phyloP scores from a whole-genome alignment of 2,113 vertebrate genomes.

The Tor tambroides region DNA sequence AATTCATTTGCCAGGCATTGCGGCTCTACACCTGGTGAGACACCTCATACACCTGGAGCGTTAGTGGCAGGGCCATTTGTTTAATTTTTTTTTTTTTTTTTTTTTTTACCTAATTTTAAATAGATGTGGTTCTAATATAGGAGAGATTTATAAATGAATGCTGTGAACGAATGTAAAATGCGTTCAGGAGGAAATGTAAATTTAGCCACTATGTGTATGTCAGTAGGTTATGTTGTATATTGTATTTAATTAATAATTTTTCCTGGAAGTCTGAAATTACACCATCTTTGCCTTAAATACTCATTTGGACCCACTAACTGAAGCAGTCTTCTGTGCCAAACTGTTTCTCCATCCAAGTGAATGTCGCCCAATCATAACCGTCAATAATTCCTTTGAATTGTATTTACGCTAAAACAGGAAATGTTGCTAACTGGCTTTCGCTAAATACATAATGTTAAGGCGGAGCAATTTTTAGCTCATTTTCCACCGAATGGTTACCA shows the following conservation, averaged over 20 bases:
- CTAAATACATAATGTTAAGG: constrained; percentile 68
- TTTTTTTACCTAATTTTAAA: no score
- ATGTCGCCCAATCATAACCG: constrained; percentile 64
- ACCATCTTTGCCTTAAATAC: constrained; percentile 32
- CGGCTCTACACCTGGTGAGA: neutral
- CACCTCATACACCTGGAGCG: no score
- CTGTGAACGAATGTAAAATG: neutral
- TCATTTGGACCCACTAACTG: constrained; percentile 52
- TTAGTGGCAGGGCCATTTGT: no score
- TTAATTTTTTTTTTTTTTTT: no score
- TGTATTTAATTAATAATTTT: neutral
- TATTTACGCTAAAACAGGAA: constrained; percentile 61
- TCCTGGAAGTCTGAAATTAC: constrained; percentile 29
- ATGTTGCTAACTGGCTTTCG: constrained; percentile 63
- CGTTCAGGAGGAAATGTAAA: neutral
- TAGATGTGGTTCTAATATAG: neutral
- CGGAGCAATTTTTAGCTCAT: constrained; percentile 70
- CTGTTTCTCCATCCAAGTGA: constrained; percentile 68
- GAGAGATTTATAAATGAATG: neutral
- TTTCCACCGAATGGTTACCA: constrained; percentile 74
- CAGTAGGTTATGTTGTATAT: constrained; percentile 11
- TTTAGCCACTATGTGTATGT: neutral
- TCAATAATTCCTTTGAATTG: constrained; percentile 62
- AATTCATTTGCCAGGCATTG: constrained; percentile 9
- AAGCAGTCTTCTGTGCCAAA: constrained; percentile 58